Evolutionary conservation across 2,113 vertebrate genomes (phyloP).

Genomic region (Spea bombifrons): DNA sequence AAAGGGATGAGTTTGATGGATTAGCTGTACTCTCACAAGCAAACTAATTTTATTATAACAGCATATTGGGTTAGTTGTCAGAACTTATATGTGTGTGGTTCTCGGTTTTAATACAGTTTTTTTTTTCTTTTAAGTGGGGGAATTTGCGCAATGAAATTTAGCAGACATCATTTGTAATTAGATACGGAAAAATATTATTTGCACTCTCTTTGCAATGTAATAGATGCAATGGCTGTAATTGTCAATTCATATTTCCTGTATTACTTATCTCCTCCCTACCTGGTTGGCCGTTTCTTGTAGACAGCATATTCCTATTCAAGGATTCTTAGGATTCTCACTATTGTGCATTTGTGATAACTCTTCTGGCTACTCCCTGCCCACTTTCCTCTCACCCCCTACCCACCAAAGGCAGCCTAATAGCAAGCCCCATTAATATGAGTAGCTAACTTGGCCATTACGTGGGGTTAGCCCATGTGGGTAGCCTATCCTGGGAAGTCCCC

Average conservation of each 20-base stretch:
- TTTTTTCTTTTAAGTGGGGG: neutral
- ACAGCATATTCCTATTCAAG: neutral
- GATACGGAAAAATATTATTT: neutral
- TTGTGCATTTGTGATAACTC: no score
- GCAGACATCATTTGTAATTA: constrained; percentile 2
- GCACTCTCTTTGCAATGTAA: neutral
- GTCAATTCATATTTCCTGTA: neutral
- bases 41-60: constrained; percentile 47
- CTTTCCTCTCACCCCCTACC: no score
- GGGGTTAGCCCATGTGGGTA: no score
- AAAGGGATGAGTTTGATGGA: constrained; percentile 48
- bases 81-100: constrained; percentile 18
- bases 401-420: no score
- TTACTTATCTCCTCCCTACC: neutral
- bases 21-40: constrained; percentile 31
- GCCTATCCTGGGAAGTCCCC: no score
- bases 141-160: constrained; percentile 6
- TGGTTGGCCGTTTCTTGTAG: neutral
- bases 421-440: no score
- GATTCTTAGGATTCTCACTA: neutral
- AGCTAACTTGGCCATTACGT: no score
- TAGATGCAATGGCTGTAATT: neutral
- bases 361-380: no score
- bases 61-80: constrained; percentile 39
- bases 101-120: neutral